Percentiles rank a stretch among this genome's conserved stretches.
Conservation (phyloP, 2,888 invertebrate species). For the Cinara cedri region DNA sequence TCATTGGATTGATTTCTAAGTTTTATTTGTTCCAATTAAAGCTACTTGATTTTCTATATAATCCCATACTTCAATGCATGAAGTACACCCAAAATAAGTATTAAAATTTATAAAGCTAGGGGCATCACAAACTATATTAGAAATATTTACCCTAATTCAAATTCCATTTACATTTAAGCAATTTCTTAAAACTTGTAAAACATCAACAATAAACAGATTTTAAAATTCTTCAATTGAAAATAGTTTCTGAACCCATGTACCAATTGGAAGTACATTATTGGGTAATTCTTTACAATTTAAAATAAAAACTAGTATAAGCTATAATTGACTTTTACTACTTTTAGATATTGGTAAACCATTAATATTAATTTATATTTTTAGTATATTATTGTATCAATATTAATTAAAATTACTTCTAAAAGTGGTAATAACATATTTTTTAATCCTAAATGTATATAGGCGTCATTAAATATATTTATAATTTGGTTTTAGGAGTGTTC, state of each 20-base stretch:
- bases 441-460: constrained; percentile 8
- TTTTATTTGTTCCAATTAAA: not conserved
- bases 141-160: constrained; percentile 51
- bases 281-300: not conserved
- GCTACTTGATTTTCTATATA: not conserved
- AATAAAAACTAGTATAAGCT: no score
- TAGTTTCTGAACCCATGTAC: not conserved
- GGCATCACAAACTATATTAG: no score
- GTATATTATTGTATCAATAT: not conserved
- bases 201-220: not conserved
- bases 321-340: not conserved
- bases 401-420: not conserved
- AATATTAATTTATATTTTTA: not conserved
- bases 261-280: not conserved
- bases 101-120: constrained; percentile 58
- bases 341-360: not conserved
- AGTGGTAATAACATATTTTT: constrained; percentile 1
- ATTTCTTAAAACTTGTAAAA: constrained; percentile 5
- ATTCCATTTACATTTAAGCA: constrained; percentile 53
- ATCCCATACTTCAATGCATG: no score
- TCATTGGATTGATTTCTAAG: no score
- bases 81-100: constrained; percentile 59
- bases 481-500: constrained; percentile 5
- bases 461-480: not conserved
- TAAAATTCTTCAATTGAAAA: not conserved